Evolutionary conservation across 2,888 invertebrate species (phyloP).

Genomic region (Callyntrura sp.): DNA sequence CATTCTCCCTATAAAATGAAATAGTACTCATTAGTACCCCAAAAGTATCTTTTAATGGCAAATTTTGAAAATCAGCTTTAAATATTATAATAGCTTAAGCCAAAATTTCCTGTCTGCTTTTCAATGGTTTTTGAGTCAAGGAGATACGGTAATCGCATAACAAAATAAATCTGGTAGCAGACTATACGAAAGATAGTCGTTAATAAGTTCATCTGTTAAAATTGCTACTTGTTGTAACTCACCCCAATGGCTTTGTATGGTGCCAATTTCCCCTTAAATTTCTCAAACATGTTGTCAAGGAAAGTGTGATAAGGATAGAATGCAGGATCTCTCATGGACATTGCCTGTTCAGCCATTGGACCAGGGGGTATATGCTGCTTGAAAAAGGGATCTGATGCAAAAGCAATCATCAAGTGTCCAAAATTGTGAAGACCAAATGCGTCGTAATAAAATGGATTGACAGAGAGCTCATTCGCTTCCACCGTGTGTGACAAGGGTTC

Average conservation of each 20-base stretch:
- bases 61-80: too few relatives aligned
- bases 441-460: conserved; percentile 87
- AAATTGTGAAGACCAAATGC: conserved; percentile 70
- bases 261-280: conserved; percentile 90
- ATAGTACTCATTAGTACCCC: neutral
- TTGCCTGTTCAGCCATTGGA: conserved; percentile 55
- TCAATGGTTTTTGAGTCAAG: too few relatives aligned
- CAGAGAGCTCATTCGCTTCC: conserved; percentile 88
- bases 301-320: conserved; percentile 60
- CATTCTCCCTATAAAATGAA: conserved; percentile 64
- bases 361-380: conserved; percentile 61
- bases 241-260: conserved; percentile 86
- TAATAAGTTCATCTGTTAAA: too few relatives aligned
- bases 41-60: too few relatives aligned
- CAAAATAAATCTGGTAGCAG: too few relatives aligned
- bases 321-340: conserved; percentile 63
- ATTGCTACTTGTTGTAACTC: conserved; percentile 19
- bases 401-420: conserved; percentile 71
- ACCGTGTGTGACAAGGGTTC: conserved; percentile 91
- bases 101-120: too few relatives aligned
- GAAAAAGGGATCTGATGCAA: conserved; percentile 53
- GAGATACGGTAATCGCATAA: too few relatives aligned
- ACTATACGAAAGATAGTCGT: too few relatives aligned
- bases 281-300: conserved; percentile 89
- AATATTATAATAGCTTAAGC: too few relatives aligned